Evolutionary conservation across 2,113 vertebrate genomes (phyloP).

Genomic region (Terrapene triunguis): DNA sequence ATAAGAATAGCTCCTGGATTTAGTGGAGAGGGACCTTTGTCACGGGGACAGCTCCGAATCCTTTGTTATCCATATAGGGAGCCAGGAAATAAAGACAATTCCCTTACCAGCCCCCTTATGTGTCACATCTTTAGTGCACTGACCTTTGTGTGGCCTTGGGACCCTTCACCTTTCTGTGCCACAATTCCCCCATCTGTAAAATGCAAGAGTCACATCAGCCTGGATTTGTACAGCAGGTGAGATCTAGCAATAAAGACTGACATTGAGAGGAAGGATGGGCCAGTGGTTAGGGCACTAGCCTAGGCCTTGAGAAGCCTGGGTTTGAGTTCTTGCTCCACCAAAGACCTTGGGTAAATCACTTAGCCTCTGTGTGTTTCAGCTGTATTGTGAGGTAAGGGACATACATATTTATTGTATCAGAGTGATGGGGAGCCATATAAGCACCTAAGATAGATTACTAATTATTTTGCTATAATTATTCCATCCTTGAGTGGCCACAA

Average conservation of each 20-base stretch:
- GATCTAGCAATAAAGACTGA: neutral
- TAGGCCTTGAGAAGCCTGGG: neutral
- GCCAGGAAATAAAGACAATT: fast-evolving
- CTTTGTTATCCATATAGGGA: neutral
- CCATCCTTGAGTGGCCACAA: neutral
- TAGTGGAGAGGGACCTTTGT: neutral
- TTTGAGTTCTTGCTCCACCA: neutral
- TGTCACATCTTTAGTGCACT: neutral
- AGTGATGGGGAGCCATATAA: neutral
- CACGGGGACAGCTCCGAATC: neutral
- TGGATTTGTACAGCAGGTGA: neutral
- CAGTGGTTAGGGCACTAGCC: neutral
- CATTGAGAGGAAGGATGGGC: neutral
- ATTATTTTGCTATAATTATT: neutral
- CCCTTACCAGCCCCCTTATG: neutral
- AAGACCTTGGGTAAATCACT: neutral
- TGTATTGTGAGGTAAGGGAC: neutral
- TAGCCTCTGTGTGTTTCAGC: neutral
- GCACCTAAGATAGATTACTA: neutral
- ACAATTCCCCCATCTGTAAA: neutral
- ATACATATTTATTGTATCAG: neutral
- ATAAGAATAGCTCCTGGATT: neutral
- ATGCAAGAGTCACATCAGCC: neutral
- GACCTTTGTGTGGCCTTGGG: neutral
- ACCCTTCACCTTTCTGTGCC: neutral